A percentile compares a stretch with the other conserved stretches of the same genome.
Conservation (phyloP, 2,888 invertebrate genomes). For the Lepidocyrtoides sp. region DNA sequence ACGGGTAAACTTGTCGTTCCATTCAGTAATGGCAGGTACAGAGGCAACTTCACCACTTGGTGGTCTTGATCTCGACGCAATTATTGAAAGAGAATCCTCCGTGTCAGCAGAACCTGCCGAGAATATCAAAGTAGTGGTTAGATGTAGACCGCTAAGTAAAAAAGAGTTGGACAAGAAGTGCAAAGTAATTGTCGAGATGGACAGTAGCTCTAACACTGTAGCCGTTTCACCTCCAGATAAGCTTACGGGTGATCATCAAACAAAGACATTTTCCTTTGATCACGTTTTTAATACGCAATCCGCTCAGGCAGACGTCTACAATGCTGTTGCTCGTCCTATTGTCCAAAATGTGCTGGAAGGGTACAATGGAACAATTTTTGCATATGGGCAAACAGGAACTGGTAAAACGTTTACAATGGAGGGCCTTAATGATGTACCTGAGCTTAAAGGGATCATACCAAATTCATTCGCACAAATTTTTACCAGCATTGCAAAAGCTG, state of each 20-base stretch:
- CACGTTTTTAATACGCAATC: slow-evolving; percentile 96
- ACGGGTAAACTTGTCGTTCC: too few species aligned
- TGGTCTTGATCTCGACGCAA: slow-evolving; percentile 35
- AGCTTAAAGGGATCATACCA: slow-evolving; percentile 96
- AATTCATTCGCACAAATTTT: slow-evolving; percentile 99
- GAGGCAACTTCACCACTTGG: slow-evolving; percentile 10
- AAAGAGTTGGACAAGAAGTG: slow-evolving; percentile 88
- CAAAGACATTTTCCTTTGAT: slow-evolving; percentile 97
- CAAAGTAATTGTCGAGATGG: slow-evolving; percentile 90
- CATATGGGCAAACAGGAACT: slow-evolving; percentile 92
- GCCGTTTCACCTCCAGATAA: slow-evolving; percentile 89
- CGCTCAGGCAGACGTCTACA: slow-evolving; percentile 97
- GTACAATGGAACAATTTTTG: slow-evolving; percentile 95
- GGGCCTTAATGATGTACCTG: slow-evolving; percentile 88
- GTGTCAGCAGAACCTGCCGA: slow-evolving; percentile 88
- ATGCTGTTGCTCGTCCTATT: slow-evolving; percentile 98
- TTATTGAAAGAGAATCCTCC: slow-evolving; percentile 15
- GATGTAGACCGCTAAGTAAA: slow-evolving; percentile 97
- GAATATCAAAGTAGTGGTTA: slow-evolving; percentile 98
- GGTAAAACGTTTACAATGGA: slow-evolving; percentile 99
- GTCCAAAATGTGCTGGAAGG: slow-evolving; percentile 98
- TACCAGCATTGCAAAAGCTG: slow-evolving; percentile 98
- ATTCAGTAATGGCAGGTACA: slow-evolving; percentile 25
- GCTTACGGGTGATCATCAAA: slow-evolving; percentile 87
- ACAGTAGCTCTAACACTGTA: slow-evolving; percentile 90